Evolutionary conservation across 2,113 vertebrate genomes (phyloP), one percentile per base, ranked within the genome.

Genomic region (Hyperopisus bebe): DNA sequence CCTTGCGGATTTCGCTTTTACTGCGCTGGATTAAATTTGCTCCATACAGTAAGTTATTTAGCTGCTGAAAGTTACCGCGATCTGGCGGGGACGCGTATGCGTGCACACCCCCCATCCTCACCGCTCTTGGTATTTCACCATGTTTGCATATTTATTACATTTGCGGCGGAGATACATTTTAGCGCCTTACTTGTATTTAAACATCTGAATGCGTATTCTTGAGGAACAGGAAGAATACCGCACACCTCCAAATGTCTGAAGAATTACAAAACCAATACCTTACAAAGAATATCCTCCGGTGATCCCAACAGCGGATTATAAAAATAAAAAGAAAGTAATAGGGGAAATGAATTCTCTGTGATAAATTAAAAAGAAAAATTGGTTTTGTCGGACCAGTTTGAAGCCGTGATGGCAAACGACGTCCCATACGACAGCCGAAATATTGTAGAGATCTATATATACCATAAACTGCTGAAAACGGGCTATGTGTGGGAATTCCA

Each of bases 391-490:
- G 47, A 51, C 77, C 87, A 58, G 39, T 90, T 58, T 84, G 74
- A 47, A 48, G 42, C 19, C 84, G 91, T 88, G 10, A 93, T 93
- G 93, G 93, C 93, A 88, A 90, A 92, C 91, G 90, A 91, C 87
- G 90, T 89, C 84, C 89, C 88, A 19, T 94, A 93, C 50, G 91
- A 92, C 90, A 95, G 87, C 87, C 93, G 92, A 55, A 90, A 93
- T 90, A 91, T 95, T 3, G 94, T 95, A 51, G 93, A 94, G 80
- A 92, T 91, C 24, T 95, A 89, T 66, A 92, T 95, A 10, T 90
- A 91, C 48, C 89, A 94, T 90, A 95, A 94, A 92, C 92, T 95
- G 91, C 90, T 90, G n/a, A 87, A 90, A 27, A 90, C 62, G 50
- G 95, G 94, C 50, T 93, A 92, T 55, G 91, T 92, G 77, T 94